A percentile compares a stretch with the other conserved stretches of the same genome.
Evolutionary conservation across 2,888 invertebrate genomes (phyloP).

Genomic region (Conistra vaccinii): DNA sequence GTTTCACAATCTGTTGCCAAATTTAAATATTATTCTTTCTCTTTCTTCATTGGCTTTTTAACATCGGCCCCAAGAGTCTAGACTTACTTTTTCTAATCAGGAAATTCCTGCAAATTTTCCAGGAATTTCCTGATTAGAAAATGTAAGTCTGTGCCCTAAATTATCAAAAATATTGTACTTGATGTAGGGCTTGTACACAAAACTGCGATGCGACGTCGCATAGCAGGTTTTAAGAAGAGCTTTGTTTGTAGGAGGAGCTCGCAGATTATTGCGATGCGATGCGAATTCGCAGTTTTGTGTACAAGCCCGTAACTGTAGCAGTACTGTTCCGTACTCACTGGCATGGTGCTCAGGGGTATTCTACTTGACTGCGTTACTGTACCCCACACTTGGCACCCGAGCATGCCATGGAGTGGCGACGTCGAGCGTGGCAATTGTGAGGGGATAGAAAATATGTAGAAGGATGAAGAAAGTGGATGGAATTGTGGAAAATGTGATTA

Average conservation of each 20-base stretch:
- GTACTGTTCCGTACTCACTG: conserved; percentile 59
- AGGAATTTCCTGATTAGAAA: background rate
- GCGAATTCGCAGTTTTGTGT: too few species aligned
- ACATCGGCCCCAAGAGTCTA: background rate
- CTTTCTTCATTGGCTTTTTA: background rate
- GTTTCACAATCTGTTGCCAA: background rate
- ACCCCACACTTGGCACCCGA: conserved; percentile 67
- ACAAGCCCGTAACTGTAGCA: conserved; percentile 57
- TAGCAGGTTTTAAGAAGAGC: too few species aligned
- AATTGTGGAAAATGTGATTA: too few species aligned
- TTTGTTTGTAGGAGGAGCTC: too few species aligned
- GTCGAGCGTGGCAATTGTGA: conserved; percentile 62
- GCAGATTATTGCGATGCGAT: too few species aligned
- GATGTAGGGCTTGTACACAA: too few species aligned
- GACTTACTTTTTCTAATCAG: too few species aligned
- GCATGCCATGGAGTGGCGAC: conserved; percentile 50
- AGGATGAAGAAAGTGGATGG: background rate
- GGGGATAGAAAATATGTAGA: too few species aligned
- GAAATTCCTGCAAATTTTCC: too few species aligned
- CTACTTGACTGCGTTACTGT: conserved; percentile 64
- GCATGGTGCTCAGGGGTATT: conserved; percentile 55
- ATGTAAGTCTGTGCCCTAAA: background rate
- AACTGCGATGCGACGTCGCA: too few species aligned
- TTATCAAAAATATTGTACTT: background rate
- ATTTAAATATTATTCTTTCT: background rate